Evolutionary conservation across 2,113 vertebrate genomes (phyloP), one percentile per base, ranked within the genome.

Genomic region (Scomber japonicus): DNA sequence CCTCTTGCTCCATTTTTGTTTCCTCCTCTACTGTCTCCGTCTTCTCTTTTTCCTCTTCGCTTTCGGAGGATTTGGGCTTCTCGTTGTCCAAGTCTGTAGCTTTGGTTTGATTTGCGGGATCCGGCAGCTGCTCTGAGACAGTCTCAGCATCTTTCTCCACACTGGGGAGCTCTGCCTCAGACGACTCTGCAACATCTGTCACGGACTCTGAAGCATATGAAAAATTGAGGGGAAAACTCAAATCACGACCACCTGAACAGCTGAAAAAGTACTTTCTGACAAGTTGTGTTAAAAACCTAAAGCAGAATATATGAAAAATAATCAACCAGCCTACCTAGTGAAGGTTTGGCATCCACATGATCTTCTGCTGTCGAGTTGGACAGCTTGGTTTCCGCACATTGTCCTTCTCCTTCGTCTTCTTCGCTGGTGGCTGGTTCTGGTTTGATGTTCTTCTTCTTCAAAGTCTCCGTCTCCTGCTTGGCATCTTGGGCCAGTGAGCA

Each of bases 401-500:
- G 21, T 21, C 2, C 24, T 27, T 27, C 24, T 27, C 31, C 69
- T 3, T 68, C 75, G 27, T 89, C 85, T 57, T 82, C 86, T 62
- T 73, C 78, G 5, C n/a, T 78, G 78, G 70, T 62, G 17, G 57
- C 63, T 2, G 73, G 67, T 55, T 90, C 89, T 4, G 75, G 57
- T 68, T 88, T 84, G 67, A 88, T 71, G 63, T 46, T 71, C 1
- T 51, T 63, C 51, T 77, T 87, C 55, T 83, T 86, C 30, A 75
- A 4, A 16, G 45, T 3, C 2, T 88, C 81, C 0, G 60, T 5
- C 48, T 90, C 83, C 75, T 87, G 85, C 19, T 87, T 85, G 69
- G 86, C 74, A 11, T 79, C 17, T 4, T 93, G 81, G 17, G 86
- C 79, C 0, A 83, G 62, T 65, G 88, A 91, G 60, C 76, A 88